phyloP scores from a whole-genome alignment of 2,113 vertebrate species.

The Malaclemys terrapin region DNA sequence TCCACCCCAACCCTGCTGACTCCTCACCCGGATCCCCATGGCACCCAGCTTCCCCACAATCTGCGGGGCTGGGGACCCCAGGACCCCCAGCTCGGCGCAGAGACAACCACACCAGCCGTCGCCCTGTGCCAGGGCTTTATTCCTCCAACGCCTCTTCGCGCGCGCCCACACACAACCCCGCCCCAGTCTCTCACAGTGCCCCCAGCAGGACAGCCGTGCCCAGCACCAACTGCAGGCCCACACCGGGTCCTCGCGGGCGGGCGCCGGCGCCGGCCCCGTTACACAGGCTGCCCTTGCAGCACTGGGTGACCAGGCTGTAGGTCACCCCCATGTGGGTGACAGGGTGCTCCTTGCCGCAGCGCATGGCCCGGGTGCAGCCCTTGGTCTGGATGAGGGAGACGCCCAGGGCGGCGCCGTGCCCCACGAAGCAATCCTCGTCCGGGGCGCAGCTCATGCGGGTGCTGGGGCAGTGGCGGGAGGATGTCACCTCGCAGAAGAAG shows the following conservation, averaged over 20 bases:
- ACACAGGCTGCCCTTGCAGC: conserved; percentile 54
- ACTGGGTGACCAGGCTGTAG: conserved; percentile 64
- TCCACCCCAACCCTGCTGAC: neutral
- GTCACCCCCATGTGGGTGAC: conserved; percentile 64
- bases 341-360: conserved; percentile 59
- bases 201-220: neutral
- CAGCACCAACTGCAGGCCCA: neutral
- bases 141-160: neutral
- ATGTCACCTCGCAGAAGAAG: conserved; percentile 61
- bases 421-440: conserved; percentile 61
- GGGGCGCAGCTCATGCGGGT: conserved; percentile 49
- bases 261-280: neutral
- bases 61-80: too few relatives aligned
- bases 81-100: neutral
- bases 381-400: conserved; percentile 54
- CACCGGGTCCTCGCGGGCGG: accelerated
- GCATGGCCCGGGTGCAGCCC: conserved; percentile 34
- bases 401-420: conserved; percentile 36
- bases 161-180: too few relatives aligned
- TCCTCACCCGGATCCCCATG: neutral
- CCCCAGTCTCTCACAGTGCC: neutral
- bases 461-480: neutral
- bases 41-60: too few relatives aligned
- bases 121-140: neutral
- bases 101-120: neutral